Evolutionary conservation across 2,797 vertebrate genomes (phyloP).

Genomic region (Phylloscopus collybita): DNA sequence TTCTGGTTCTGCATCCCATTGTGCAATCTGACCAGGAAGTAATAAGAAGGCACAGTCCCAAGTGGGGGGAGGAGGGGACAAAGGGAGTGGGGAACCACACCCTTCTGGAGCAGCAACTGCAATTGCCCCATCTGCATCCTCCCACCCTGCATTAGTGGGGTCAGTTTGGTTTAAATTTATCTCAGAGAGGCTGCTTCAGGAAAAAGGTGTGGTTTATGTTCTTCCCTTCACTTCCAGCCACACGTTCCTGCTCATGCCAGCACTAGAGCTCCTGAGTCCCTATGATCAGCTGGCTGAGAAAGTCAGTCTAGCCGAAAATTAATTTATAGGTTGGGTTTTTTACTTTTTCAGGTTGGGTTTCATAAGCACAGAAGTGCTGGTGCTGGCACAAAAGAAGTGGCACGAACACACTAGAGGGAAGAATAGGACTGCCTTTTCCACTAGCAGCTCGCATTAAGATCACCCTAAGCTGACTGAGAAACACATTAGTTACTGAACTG

Average conservation of each 20-base stretch:
- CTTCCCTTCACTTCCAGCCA: neutral
- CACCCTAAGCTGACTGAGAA: slow-evolving; percentile 9
- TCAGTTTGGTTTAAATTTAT: neutral
- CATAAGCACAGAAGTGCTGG: neutral
- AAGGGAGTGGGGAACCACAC: neutral
- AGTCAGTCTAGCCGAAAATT: slow-evolving; percentile 31
- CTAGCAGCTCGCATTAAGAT: slow-evolving; percentile 9
- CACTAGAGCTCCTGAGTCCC: neutral
- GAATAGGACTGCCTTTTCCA: neutral
- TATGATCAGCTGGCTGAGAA: neutral
- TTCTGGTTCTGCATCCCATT: neutral
- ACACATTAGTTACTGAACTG: slow-evolving; percentile 1
- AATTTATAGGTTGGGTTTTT: neutral
- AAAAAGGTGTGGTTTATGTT: neutral
- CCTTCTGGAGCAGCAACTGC: neutral
- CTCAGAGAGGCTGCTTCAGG: neutral
- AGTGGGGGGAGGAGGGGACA: too few species aligned
- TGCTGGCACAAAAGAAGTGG: slow-evolving; percentile 18
- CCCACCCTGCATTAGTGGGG: neutral
- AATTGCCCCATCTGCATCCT: neutral
- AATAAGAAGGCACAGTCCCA: neutral
- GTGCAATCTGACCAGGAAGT: neutral
- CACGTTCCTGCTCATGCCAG: neutral
- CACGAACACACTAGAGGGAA: neutral
- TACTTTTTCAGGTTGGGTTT: neutral